Evolutionary conservation across 2,113 vertebrate genomes (phyloP), one percentile per base, ranked within the genome.

Genomic region (Alethe diademata): DNA sequence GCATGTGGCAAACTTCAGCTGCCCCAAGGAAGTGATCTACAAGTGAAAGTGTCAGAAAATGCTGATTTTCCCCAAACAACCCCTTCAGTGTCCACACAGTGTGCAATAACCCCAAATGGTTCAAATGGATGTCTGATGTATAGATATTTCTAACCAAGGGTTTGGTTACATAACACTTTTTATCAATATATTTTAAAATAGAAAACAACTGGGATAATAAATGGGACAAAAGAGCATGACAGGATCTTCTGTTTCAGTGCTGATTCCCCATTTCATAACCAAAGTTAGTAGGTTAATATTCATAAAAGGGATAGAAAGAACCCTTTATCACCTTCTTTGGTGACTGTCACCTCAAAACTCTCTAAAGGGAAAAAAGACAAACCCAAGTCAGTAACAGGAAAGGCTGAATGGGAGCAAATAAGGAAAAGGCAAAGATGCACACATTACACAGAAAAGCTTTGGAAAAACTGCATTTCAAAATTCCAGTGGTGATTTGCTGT

Each of bases 291-390:
- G 98, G 99, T 99, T 99, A 99, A 99, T 99, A 98, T 75, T 98
- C 96, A 96, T 98, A 99, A 97, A 95, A 97, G 96, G 98, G 98
- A 98, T 96, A 98, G 98, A 99, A 99, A 99, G 98, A 99, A 98
- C 98, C 99, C 98, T 98, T 98, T 97, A 99, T 99, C 99, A 99
- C 99, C 99, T 99, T 99, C 98, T 98, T 99, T 98, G 98, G 99
- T 99, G 98, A 99, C 98, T 98, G 99, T 99, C 99, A 99, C 99
- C 99, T 99, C 99, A 99, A 99, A 99, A 99, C 99, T 99, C 98
- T 99, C 99, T 99, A 98, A 99, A 99, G 98, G 98, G 97, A 99
- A 98, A 99, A 98, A 99, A 99, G 98, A 99, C 98, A 99, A 98
- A 99, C 98, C 98, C 98, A 97, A 98, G 98, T 99, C 99, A 99